Evolutionary conservation across 1,140 invertebrate genomes (phyloP).

Genomic region (Achatina immaculata): DNA sequence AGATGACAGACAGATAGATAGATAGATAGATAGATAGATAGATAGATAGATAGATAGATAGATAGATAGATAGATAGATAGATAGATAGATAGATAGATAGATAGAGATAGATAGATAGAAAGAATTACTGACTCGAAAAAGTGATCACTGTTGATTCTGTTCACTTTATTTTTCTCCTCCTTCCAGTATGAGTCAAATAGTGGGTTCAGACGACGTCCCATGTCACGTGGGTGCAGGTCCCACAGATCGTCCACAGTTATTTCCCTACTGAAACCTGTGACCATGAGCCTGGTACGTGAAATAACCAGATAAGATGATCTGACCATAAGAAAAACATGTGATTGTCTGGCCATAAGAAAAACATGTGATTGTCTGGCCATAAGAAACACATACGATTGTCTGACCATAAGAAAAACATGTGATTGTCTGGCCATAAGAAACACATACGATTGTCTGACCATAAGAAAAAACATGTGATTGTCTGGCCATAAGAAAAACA

Average conservation of each 20-base stretch:
- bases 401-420: not conserved
- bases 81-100: no score
- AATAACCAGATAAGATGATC: not conserved
- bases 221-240: slow-evolving; percentile 87
- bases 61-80: no score
- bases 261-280: slow-evolving; percentile 82
- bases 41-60: no score
- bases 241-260: slow-evolving; percentile 89
- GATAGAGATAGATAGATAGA: no score
- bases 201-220: slow-evolving; percentile 82
- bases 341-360: not conserved
- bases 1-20: no score
- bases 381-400: not conserved
- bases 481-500: no score
- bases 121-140: slow-evolving; percentile 16
- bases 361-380: not conserved
- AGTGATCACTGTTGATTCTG: not conserved
- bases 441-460: not conserved
- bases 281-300: slow-evolving; percentile 76
- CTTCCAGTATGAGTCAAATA: slow-evolving; percentile 89
- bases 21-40: no score
- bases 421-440: not conserved
- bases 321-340: not conserved
- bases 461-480: not conserved
- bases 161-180: slow-evolving; percentile 56